Percentiles rank a stretch among this genome's conserved stretches.
phyloP scores from a whole-genome alignment of 2,113 vertebrate species.

The Calyptommatus sinebrachiatus region DNA sequence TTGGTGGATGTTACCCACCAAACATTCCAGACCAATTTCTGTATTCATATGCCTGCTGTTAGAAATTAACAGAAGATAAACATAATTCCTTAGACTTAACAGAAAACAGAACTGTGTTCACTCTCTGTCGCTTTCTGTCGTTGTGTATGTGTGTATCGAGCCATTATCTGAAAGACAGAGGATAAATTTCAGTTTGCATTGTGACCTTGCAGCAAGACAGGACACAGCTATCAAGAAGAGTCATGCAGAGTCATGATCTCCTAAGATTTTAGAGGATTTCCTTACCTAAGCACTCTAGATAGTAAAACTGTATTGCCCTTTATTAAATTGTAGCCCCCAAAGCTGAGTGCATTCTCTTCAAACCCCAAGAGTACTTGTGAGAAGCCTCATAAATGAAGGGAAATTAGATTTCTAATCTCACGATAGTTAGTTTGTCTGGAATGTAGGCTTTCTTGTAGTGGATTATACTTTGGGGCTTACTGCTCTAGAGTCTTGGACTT shows the following conservation, averaged over 20 bases:
- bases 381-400: constrained; percentile 28
- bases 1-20: neutral
- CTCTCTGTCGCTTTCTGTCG: too few relatives aligned
- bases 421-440: constrained; percentile 11
- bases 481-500: neutral
- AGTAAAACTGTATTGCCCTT: constrained; percentile 7
- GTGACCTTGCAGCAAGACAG: constrained; percentile 14
- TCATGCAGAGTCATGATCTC: neutral
- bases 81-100: neutral
- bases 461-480: constrained; percentile 6
- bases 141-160: neutral
- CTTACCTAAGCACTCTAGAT: constrained; percentile 15
- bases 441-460: neutral
- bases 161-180: neutral
- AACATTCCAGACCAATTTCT: neutral
- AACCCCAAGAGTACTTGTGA: constrained; percentile 2
- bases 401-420: constrained; percentile 34
- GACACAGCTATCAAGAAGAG: neutral
- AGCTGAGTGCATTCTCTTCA: constrained; percentile 28
- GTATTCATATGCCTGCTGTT: neutral
- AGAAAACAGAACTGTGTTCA: neutral
- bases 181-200: neutral
- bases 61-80: neutral
- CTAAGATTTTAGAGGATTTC: constrained; percentile 44
- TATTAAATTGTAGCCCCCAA: constrained; percentile 27